Conservation (phyloP, 2,797 vertebrate genomes). For the Craterocephalus amniculus region DNA sequence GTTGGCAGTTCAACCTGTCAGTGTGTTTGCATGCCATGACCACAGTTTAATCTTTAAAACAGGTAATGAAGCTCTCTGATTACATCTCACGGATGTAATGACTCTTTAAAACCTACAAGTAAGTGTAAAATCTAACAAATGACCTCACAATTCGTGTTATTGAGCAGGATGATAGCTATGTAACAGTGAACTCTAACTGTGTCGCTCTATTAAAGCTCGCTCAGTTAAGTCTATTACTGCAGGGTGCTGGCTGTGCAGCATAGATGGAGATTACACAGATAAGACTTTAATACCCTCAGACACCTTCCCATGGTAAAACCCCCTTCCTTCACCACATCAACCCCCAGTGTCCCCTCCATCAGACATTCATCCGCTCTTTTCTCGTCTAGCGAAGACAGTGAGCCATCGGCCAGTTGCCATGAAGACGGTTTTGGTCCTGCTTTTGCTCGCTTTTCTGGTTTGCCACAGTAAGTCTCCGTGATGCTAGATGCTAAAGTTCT, state of each 20-base stretch:
- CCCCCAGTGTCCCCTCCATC: conserved; percentile 30
- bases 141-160: conserved; percentile 1
- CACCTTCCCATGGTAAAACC: conserved; percentile 49
- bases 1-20: not conserved
- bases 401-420: conserved; percentile 61
- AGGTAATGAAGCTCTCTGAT: not conserved
- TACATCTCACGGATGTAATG: not conserved
- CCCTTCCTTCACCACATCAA: conserved; percentile 19
- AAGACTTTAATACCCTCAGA: conserved; percentile 77
- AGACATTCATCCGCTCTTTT: conserved; percentile 38
- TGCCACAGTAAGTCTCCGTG: conserved; percentile 78
- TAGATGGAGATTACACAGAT: conserved; percentile 78
- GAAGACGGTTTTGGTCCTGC: conserved; percentile 74
- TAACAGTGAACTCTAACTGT: conserved; percentile 14
- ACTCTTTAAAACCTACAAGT: not conserved
- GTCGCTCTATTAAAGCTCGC: conserved; percentile 50
- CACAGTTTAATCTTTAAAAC: not conserved
- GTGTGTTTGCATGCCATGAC: not conserved
- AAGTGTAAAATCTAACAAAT: conserved; percentile 8
- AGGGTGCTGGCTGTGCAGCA: conserved; percentile 75
- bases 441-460: conserved; percentile 75
- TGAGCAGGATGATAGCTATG: not conserved
- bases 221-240: conserved; percentile 71
- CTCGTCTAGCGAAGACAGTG: conserved; percentile 43
- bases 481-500: not conserved